phyloP scores from a whole-genome alignment of 2,888 invertebrate genomes.

The Liposcelis brunnea region DNA sequence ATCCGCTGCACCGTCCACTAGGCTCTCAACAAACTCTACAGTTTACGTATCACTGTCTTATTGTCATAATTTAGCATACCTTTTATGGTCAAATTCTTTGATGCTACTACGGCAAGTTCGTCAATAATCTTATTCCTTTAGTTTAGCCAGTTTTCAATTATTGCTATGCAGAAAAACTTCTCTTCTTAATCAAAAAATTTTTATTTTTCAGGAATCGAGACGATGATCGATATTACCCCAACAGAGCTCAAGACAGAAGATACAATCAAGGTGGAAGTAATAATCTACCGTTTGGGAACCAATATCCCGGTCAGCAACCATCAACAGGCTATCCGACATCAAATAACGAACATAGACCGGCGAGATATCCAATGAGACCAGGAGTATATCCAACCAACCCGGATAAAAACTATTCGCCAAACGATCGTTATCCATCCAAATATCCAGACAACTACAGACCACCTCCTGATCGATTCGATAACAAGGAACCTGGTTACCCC shows the following conservation, averaged over 20 bases:
- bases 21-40: too few relatives aligned
- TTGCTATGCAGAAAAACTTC: too few relatives aligned
- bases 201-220: too few relatives aligned
- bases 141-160: too few relatives aligned
- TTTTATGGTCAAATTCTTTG: too few relatives aligned
- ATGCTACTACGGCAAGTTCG: too few relatives aligned
- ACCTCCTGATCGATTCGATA: background rate
- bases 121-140: too few relatives aligned
- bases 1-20: too few relatives aligned
- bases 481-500: background rate
- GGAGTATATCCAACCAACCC: background rate
- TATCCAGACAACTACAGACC: background rate
- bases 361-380: background rate
- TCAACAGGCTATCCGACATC: background rate
- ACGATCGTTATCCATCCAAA: background rate
- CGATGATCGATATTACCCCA: too few relatives aligned
- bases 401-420: background rate
- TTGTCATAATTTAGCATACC: too few relatives aligned
- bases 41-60: too few relatives aligned
- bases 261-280: constrained; percentile 1
- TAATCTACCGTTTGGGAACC: background rate
- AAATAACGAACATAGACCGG: background rate
- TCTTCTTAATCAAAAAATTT: too few relatives aligned
- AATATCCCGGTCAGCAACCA: background rate
- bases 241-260: background rate